Conservation (phyloP, 1,140 invertebrate species). For the Bombus difficillimus region DNA sequence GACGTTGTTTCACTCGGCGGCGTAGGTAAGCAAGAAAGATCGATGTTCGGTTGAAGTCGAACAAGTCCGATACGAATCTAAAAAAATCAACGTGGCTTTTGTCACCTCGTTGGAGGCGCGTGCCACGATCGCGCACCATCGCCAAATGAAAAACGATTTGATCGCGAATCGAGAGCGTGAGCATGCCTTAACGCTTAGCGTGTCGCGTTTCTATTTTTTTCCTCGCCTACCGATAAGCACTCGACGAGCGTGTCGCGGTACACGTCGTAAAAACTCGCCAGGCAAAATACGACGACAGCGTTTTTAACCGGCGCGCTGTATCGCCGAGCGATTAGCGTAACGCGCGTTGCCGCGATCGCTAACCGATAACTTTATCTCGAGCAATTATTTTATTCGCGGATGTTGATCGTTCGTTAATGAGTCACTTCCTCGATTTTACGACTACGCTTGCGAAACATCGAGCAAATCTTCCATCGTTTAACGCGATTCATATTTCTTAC, state of each 20-base stretch:
- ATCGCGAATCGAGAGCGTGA: slow-evolving; percentile 9
- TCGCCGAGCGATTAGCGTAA: slow-evolving; percentile 74
- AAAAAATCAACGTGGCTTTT: slow-evolving; percentile 34
- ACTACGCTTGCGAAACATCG: slow-evolving; percentile 1
- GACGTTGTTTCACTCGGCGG: not conserved
- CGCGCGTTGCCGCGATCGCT: slow-evolving; percentile 67
- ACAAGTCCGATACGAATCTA: not conserved
- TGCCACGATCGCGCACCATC: slow-evolving; percentile 33
- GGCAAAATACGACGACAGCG: slow-evolving; percentile 51
- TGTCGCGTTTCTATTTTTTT: slow-evolving; percentile 33
- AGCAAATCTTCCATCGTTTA: not conserved
- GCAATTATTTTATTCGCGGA: slow-evolving; percentile 76
- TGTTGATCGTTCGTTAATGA: slow-evolving; percentile 80
- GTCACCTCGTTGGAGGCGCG: slow-evolving; percentile 6
- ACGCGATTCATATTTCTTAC: not conserved
- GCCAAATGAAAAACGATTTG: slow-evolving; percentile 25
- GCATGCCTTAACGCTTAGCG: slow-evolving; percentile 39
- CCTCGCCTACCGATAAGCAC: slow-evolving; percentile 49
- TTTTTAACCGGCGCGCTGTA: slow-evolving; percentile 44
- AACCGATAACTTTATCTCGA: slow-evolving; percentile 70
- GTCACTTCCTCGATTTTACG: slow-evolving; percentile 72
- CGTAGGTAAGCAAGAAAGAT: not conserved
- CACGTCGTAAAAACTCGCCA: slow-evolving; percentile 57
- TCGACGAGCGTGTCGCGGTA: slow-evolving; percentile 49
- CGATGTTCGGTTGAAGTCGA: not conserved